A percentile compares a stretch with the other conserved stretches of the same genome.
Conservation (phyloP, 1,140 invertebrate species). For the Melanaphis sacchari region DNA sequence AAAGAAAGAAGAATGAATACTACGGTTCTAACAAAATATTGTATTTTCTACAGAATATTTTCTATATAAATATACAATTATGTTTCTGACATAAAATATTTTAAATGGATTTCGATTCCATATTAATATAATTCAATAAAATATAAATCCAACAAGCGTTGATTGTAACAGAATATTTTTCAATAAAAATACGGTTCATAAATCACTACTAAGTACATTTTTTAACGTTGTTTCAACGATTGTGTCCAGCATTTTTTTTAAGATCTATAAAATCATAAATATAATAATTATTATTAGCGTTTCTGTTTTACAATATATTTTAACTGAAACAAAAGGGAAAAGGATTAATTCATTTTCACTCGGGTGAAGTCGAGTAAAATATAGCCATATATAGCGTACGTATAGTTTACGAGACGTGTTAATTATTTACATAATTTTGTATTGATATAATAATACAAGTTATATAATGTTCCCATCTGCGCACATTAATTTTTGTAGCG, state of each 20-base stretch:
- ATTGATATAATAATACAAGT: background rate
- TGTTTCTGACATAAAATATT: background rate
- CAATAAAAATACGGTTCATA: background rate
- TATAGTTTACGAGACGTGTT: background rate
- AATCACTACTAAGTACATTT: too few species aligned
- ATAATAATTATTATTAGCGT: too few species aligned
- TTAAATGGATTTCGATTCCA: background rate
- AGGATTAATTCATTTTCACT: too few species aligned
- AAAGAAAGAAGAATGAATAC: background rate
- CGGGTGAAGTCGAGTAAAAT: too few species aligned
- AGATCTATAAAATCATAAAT: too few species aligned
- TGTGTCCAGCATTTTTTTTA: too few species aligned
- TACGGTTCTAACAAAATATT: background rate
- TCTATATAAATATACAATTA: too few species aligned
- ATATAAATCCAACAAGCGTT: background rate
- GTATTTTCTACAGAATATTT: too few species aligned
- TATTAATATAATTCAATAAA: background rate
- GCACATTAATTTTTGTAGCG: background rate
- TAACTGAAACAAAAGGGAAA: too few species aligned
- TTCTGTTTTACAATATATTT: too few species aligned
- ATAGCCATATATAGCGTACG: background rate
- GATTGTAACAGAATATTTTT: too few species aligned
- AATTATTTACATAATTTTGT: background rate
- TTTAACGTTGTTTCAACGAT: too few species aligned
- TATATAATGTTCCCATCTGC: background rate